Base-by-base conservation (phyloP, 2,888 invertebrate genomes). In the Zonitis immaculata region DNA sequence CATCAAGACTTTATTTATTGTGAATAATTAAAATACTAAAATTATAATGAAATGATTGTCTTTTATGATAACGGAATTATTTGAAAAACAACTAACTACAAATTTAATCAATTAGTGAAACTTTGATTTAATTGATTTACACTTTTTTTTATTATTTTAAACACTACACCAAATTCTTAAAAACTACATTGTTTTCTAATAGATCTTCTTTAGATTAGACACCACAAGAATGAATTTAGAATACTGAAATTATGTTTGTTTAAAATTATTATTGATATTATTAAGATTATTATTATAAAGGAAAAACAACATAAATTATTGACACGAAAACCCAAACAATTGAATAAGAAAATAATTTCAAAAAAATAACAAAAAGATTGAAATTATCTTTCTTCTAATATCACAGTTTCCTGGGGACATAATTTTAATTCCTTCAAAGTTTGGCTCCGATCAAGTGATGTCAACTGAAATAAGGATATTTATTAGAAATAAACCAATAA, bases 351-450 rank as follows among this genome's bases (percentile, higher is more conserved):
- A n/a, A n/a, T 32, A 32, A 32, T 32, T 14, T 6, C 2, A 2
- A 14, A 18, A 35, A 49, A 42, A 47, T 47, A n/a, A 28, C 6
- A 28, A 30, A 30, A 30, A 27, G 25, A 22, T 42, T 43, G 54
- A 65, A 66, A 57, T 89, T 88, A 93, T 86, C 92, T 89, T 78
- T 94, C 93, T 78, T 96, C 95, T 66, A 96, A 80, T 80, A 91
- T 93, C 65, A 96, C 84, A 63, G 95, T 95, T 81, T 96, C 96
- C 82, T 96, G 95, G 49, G 93, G 90, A 77, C 83, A 93, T 68
- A 96, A 83, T 76, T 93, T 93, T 64, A 95, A 79, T 64, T 88
- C 86, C 73, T 85, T 82, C 65, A 97, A 78, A 57, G 93, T 89
- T 75, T 86, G 83, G 69, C 79, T 82, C 43, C 80, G 79, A 76